phyloP scores from a whole-genome alignment of 2,888 invertebrate species.

The Euplexia lucipara region DNA sequence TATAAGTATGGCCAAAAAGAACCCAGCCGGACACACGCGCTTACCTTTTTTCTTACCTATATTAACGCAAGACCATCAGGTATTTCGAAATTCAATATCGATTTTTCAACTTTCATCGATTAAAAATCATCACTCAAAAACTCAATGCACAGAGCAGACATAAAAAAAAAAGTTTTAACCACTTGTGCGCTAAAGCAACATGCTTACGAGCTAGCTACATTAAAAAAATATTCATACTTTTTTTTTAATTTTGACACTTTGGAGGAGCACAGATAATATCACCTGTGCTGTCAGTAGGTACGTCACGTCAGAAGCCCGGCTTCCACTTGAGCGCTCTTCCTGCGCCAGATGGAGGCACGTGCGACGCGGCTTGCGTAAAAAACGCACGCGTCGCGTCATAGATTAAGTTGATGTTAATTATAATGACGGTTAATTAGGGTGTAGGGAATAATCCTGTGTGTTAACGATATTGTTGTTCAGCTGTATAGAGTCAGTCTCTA shows the following conservation, averaged over 20 bases:
- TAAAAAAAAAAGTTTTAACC: conserved; percentile 12
- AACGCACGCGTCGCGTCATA: conserved; percentile 69
- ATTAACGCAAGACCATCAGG: conserved; percentile 1
- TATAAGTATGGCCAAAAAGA: not conserved
- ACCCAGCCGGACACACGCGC: conserved; percentile 5
- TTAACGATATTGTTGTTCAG: conserved; percentile 7
- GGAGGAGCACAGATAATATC: conserved; percentile 61
- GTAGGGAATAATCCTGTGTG: not conserved
- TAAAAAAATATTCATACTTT: conserved; percentile 15
- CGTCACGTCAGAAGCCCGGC: conserved; percentile 82
- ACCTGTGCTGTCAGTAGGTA: conserved; percentile 71
- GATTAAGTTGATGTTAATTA: conserved; percentile 70
- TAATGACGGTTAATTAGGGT: conserved; percentile 48
- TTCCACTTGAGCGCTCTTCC: conserved; percentile 87
- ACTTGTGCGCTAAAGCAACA: conserved; percentile 12
- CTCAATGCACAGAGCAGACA: not conserved
- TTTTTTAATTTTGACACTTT: conserved; percentile 21
- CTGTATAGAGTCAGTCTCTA: not conserved
- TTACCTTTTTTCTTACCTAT: conserved; percentile 8
- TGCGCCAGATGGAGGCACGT: conserved; percentile 88
- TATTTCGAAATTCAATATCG: conserved; percentile 21
- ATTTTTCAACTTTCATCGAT: conserved; percentile 13
- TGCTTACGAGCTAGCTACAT: conserved; percentile 5
- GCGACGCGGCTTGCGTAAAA: conserved; percentile 75
- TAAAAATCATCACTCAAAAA: conserved; percentile 15